Evolutionary conservation across 2,888 invertebrate species (phyloP).

Genomic region (Dorcus parallelipipedus): DNA sequence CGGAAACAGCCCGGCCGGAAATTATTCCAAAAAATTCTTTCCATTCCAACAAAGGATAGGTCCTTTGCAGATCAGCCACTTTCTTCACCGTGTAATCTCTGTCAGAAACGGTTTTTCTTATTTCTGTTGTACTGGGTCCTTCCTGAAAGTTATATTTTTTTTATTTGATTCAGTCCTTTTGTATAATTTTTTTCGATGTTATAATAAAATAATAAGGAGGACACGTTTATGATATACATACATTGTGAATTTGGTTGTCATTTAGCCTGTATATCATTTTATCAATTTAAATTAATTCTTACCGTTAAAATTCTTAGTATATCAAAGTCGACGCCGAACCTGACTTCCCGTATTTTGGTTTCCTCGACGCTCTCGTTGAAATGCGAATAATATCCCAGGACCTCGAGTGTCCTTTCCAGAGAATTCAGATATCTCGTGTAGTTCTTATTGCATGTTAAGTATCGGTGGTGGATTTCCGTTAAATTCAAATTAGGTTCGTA

Average conservation of each 20-base stretch:
- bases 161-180: no score
- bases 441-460: constrained; percentile 25
- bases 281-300: constrained; percentile 3
- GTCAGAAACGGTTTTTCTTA: not conserved
- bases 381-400: constrained; percentile 21
- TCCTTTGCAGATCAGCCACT: constrained; percentile 25
- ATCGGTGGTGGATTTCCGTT: constrained; percentile 23
- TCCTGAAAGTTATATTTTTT: not conserved
- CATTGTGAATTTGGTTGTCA: no score
- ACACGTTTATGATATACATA: no score
- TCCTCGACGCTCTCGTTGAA: no score
- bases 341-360: constrained; percentile 19
- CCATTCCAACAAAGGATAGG: constrained; percentile 29
- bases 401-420: constrained; percentile 24
- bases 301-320: constrained; percentile 27
- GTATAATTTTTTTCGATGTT: no score
- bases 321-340: constrained; percentile 28
- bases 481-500: constrained; percentile 24
- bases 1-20: constrained; percentile 19
- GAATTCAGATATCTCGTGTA: constrained; percentile 26
- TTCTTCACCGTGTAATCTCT: constrained; percentile 2
- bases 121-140: not conserved
- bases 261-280: no score
- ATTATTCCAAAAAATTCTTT: constrained; percentile 26
- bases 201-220: no score